A percentile compares a stretch with the other conserved stretches of the same genome.
Conservation (phyloP, 2,113 vertebrate genomes). For the Otis tarda region DNA sequence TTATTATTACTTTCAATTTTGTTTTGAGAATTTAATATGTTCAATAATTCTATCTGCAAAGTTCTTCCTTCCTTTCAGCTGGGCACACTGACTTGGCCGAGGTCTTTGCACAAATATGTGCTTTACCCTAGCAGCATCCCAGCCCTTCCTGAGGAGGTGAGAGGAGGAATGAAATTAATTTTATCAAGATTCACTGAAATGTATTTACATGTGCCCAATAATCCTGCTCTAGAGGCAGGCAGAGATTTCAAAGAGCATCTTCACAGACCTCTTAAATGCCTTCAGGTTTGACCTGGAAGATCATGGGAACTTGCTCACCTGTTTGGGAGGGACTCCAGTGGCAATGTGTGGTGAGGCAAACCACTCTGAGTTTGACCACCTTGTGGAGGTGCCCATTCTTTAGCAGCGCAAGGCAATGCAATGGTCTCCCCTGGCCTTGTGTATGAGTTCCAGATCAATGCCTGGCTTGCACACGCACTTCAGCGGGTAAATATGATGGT, state of each 20-base stretch:
- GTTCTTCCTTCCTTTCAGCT: background rate
- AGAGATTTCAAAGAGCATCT: background rate
- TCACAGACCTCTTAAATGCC: background rate
- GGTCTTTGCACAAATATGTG: background rate
- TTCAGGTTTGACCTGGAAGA: background rate
- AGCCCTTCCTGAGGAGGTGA: background rate
- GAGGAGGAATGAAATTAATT: background rate
- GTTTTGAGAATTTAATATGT: background rate
- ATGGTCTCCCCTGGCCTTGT: rapidly evolving
- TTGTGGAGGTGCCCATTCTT: rapidly evolving
- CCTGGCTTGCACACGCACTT: background rate
- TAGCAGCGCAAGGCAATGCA: no score
- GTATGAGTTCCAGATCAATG: background rate
- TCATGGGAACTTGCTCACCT: background rate
- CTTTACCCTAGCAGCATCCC: background rate
- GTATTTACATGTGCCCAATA: background rate
- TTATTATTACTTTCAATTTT: background rate
- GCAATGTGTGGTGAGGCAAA: background rate
- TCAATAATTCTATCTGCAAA: background rate
- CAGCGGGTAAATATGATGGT: rapidly evolving
- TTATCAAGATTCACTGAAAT: background rate
- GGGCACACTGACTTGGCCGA: background rate
- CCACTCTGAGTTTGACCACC: background rate
- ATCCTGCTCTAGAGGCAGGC: background rate
- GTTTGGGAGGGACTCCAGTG: background rate